A percentile compares a stretch with the other conserved stretches of the same genome.
Evolutionary conservation across 2,888 invertebrate genomes (phyloP).

Genomic region (Busseola fusca): DNA sequence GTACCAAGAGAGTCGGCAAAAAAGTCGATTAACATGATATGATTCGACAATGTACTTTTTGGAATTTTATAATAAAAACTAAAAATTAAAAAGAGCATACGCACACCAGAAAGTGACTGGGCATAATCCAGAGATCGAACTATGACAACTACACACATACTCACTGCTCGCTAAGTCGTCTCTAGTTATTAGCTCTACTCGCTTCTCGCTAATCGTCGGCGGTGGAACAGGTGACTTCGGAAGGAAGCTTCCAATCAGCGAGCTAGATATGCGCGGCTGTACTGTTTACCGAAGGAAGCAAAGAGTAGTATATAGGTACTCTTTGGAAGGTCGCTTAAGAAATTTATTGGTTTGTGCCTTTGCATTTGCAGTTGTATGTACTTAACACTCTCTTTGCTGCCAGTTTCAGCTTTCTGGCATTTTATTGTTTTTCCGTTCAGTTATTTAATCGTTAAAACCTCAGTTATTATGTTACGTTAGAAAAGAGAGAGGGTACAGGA

Average conservation of each 20-base stretch:
- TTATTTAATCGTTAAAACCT: neutral
- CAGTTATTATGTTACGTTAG: no score
- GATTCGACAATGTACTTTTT: no score
- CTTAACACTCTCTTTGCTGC: neutral
- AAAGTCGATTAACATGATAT: no score
- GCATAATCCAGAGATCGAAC: neutral
- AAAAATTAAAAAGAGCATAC: no score
- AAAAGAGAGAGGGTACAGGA: no score
- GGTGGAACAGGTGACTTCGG: conserved; percentile 21
- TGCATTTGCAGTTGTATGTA: neutral
- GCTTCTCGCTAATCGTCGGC: neutral
- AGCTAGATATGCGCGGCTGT: conserved; percentile 16
- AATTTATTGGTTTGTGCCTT: neutral
- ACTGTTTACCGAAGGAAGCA: conserved; percentile 48
- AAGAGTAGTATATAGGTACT: neutral
- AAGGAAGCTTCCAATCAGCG: conserved; percentile 67
- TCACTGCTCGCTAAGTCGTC: neutral
- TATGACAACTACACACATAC: neutral
- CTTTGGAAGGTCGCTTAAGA: conserved; percentile 48
- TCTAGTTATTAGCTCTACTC: neutral
- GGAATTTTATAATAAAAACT: no score
- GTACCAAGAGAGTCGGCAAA: no score
- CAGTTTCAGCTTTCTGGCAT: neutral
- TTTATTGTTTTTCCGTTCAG: conserved; percentile 1
- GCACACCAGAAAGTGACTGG: neutral